Conservation (phyloP, 2,888 invertebrate species). For the Melangyna quadrimaculata region DNA sequence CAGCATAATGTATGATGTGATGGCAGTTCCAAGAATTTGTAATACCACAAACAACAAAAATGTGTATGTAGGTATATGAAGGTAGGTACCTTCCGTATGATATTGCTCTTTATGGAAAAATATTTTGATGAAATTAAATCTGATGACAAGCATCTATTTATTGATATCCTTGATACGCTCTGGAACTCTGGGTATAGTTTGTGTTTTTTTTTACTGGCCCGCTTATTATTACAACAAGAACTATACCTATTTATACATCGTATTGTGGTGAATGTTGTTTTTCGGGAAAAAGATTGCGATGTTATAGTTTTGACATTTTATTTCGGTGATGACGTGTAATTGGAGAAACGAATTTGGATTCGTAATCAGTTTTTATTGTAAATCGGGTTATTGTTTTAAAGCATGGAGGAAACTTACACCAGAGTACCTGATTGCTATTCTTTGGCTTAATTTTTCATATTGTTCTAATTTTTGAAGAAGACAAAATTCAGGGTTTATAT, state of each 20-base stretch:
- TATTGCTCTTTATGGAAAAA: background rate
- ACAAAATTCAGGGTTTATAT: too few relatives aligned
- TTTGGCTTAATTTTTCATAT: too few relatives aligned
- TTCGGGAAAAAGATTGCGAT: background rate
- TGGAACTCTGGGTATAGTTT: background rate
- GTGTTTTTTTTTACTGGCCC: conserved; percentile 14
- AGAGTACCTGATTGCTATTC: too few relatives aligned
- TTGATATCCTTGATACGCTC: background rate
- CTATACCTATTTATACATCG: background rate
- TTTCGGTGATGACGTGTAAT: background rate
- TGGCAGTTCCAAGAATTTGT: conserved; percentile 21
- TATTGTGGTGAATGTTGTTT: background rate
- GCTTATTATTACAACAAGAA: background rate
- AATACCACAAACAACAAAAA: conserved; percentile 2
- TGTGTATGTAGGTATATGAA: background rate
- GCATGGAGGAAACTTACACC: too few relatives aligned
- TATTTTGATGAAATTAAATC: conserved; percentile 2
- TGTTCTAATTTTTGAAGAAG: too few relatives aligned
- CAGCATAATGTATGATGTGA: conserved; percentile 12
- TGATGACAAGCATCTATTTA: background rate
- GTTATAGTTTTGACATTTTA: background rate
- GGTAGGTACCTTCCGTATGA: background rate
- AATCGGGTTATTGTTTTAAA: too few relatives aligned
- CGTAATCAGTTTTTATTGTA: background rate
- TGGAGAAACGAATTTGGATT: background rate